These are phyloP conservation scores for Hemistola chrysoprasaria DNA, from an alignment of 2,888 invertebrate species.

Conservation along the genomic window DNA sequence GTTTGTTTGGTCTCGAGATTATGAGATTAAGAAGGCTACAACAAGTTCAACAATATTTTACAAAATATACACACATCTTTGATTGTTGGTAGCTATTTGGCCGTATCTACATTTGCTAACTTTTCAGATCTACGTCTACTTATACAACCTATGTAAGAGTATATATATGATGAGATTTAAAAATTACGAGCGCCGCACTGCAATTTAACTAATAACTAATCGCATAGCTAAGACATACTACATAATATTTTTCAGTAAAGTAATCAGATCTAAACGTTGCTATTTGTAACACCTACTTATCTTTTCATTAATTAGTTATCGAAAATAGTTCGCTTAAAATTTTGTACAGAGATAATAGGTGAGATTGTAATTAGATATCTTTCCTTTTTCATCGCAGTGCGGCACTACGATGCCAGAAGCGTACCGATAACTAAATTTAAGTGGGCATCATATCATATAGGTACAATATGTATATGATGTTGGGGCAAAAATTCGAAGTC, in stretches of 20 bases:
- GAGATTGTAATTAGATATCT: too few relatives aligned
- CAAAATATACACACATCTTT: constrained; percentile 68
- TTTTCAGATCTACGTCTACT: constrained; percentile 17
- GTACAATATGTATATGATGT: too few relatives aligned
- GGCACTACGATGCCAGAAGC: constrained; percentile 30
- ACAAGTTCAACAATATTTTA: constrained; percentile 70
- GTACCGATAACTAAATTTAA: constrained; percentile 24
- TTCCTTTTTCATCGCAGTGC: constrained; percentile 37
- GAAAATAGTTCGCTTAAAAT: too few relatives aligned
- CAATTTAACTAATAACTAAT: constrained; percentile 1
- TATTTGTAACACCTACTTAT: too few relatives aligned
- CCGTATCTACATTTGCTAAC: constrained; percentile 15
- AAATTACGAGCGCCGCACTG: constrained; percentile 9
- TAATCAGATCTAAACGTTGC: too few relatives aligned
- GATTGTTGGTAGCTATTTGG: constrained; percentile 30
- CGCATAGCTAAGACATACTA: too few relatives aligned
- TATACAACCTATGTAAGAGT: too few relatives aligned
- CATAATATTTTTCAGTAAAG: too few relatives aligned
- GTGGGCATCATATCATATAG: too few relatives aligned
- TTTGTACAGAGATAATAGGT: too few relatives aligned
- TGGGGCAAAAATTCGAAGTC: constrained; percentile 22
- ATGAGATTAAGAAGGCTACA: constrained; percentile 68
- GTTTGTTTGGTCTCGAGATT: constrained; percentile 78
- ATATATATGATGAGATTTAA: constrained; percentile 9
- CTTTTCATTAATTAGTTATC: too few relatives aligned